A percentile compares a stretch with the other conserved stretches of the same genome.
phyloP scores from a whole-genome alignment of 2,888 invertebrate species.

The Drosophila lutescens region DNA sequence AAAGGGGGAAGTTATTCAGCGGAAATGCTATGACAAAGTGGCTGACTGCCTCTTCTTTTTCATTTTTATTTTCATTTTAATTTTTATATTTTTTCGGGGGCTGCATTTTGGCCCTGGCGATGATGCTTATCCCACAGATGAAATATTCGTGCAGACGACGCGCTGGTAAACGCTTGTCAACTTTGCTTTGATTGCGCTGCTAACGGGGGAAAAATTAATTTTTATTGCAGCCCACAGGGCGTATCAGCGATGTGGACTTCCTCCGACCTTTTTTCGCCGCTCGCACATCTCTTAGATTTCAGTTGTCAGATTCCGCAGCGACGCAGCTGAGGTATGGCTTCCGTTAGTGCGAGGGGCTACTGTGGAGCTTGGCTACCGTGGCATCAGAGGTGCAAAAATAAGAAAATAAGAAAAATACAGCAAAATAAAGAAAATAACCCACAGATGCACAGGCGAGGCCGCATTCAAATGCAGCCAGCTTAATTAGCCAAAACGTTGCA shows the following conservation, averaged over 20 bases:
- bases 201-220: conserved; percentile 75
- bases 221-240: conserved; percentile 75
- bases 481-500: conserved; percentile 74
- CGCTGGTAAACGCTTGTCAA: conserved; percentile 77
- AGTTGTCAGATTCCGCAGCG: conserved; percentile 71
- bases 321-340: conserved; percentile 76
- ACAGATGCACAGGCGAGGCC: conserved; percentile 23
- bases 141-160: conserved; percentile 80
- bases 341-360: conserved; percentile 73
- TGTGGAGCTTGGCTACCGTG: conserved; percentile 58
- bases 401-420: not conserved
- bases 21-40: conserved; percentile 81
- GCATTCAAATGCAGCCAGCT: conserved; percentile 67
- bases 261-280: conserved; percentile 39
- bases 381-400: conserved; percentile 9
- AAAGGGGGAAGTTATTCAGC: conserved; percentile 53
- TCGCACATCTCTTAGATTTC: conserved; percentile 72
- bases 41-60: conserved; percentile 26
- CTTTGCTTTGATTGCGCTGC: conserved; percentile 76
- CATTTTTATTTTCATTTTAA: conserved; percentile 19
- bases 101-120: conserved; percentile 51
- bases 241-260: conserved; percentile 71
- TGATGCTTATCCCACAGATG: conserved; percentile 81
- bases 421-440: conserved; percentile 9
- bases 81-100: conserved; percentile 44